Evolutionary conservation across 2,797 vertebrate species (phyloP), one percentile per base, ranked within the genome.

Genomic region (Gymnothorax reevesii): DNA sequence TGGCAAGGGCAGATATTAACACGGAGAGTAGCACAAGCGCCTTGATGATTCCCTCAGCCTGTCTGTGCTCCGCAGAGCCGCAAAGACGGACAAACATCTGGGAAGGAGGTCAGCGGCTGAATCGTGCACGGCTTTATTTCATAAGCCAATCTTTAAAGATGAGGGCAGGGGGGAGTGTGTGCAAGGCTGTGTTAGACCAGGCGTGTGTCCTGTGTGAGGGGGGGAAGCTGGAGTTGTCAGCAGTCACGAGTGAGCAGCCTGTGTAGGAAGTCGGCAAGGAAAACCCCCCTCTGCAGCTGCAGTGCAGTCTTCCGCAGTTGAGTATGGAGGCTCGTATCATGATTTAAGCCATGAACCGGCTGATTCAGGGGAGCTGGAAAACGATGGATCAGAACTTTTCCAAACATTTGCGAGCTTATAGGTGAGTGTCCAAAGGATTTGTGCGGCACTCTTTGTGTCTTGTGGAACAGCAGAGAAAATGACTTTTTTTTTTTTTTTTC

Each of bases 201-300:
- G 49, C 49, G 15, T 79, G 75, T 79, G 9, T 77, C 73, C 73
- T 77, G 73, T 49, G 42, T 77, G 25, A 62, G 0, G 55, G 90
- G 86, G 60, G 55, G 73, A 83, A 52, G 82, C 82, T 75, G 82
- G 88, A 87, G 7, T 9, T 33, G 87, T 90, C 93, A 91, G 33
- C 15, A 71, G 91, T 94, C 91, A 89, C 55, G 87, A 88, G 89
- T 55, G 86, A 87, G 22, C 55, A 59, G 84, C 55, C 85, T 87
- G 84, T 69, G 90, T 91, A 94, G 94, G 94, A 96, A 95, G 89
- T 89, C 62, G 85, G 84, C 80, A 86, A 64, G 42, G 90, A 88
- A 64, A 87, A 88, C 91, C 88, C 90, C 64, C 84, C 57, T 22
- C 77, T 89, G 87, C 88, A 92, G 91, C 92, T 92, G 90, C 87